Conservation (phyloP, 2,797 vertebrate species). For the Harpagifer antarcticus region DNA sequence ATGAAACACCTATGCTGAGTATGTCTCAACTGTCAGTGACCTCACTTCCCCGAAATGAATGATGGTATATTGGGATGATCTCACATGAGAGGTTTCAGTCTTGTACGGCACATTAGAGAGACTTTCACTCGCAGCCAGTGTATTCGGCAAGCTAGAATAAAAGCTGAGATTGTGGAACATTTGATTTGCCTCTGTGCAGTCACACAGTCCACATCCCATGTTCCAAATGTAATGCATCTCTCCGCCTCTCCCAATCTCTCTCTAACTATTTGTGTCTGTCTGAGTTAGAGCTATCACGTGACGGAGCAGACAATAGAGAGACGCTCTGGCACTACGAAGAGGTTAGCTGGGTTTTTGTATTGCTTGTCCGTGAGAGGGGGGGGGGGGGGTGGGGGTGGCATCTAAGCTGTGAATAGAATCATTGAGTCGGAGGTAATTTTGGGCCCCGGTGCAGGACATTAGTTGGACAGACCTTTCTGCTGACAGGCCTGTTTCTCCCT, state of each 20-base stretch:
- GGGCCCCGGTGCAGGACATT: conserved; percentile 90
- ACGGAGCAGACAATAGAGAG: conserved; percentile 84
- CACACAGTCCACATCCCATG: conserved; percentile 51
- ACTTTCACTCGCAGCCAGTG: conserved; percentile 45
- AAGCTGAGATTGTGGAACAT: conserved; percentile 57
- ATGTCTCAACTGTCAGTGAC: conserved; percentile 76
- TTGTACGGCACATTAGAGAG: conserved; percentile 64
- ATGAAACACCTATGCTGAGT: conserved; percentile 71
- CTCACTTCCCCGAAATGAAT: conserved; percentile 71
- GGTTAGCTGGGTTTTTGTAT: conserved; percentile 88
- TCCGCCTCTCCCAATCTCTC: conserved; percentile 52
- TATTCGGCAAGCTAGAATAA: conserved; percentile 58
- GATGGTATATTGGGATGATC: conserved; percentile 59
- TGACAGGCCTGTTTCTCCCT: conserved; percentile 85
- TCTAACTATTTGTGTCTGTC: conserved; percentile 72
- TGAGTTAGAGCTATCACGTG: conserved; percentile 80
- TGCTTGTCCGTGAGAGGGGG: conserved; percentile 76
- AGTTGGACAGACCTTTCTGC: conserved; percentile 89
- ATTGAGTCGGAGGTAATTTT: conserved; percentile 95
- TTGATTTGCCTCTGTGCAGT: conserved; percentile 55
- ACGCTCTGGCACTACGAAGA: conserved; percentile 79
- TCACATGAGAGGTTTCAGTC: conserved; percentile 63
- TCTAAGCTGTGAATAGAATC: conserved; percentile 89
- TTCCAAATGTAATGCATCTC: conserved; percentile 70
- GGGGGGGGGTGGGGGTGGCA: conserved; percentile 70